Evolutionary conservation across 2,113 vertebrate species (phyloP).

Genomic region (Gambusia holbrooki): DNA sequence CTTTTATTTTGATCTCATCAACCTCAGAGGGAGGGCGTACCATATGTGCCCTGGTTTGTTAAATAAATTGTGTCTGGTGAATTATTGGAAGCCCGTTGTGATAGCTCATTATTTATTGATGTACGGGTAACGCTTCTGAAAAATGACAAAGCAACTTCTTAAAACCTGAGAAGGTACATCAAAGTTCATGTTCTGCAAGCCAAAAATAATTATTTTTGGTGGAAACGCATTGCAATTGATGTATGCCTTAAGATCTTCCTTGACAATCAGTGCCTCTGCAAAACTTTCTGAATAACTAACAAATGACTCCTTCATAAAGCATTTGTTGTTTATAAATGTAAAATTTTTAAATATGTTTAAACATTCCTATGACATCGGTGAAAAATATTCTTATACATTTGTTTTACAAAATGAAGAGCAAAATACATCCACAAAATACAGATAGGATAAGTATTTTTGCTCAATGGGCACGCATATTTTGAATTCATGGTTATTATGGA

Average conservation of each 20-base stretch:
- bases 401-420: too few species aligned
- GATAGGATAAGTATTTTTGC: background rate
- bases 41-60: background rate
- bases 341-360: too few species aligned
- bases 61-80: conserved; percentile 23
- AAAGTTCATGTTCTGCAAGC: background rate
- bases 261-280: background rate
- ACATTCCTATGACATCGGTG: too few species aligned
- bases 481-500: background rate
- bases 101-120: background rate
- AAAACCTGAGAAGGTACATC: background rate
- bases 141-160: background rate
- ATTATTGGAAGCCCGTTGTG: conserved; percentile 5
- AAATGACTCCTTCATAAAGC: background rate
- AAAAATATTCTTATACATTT: too few species aligned
- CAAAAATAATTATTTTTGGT: background rate
- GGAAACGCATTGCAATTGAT: background rate
- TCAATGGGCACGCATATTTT: background rate
- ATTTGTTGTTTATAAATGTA: too few species aligned
- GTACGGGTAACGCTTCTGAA: background rate
- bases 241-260: background rate
- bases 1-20: conserved; percentile 41
- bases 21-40: conserved; percentile 9
- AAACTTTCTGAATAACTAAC: background rate
- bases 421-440: too few species aligned